Conservation (phyloP, 2,888 invertebrate species). For the Dolichopus griseipennis region DNA sequence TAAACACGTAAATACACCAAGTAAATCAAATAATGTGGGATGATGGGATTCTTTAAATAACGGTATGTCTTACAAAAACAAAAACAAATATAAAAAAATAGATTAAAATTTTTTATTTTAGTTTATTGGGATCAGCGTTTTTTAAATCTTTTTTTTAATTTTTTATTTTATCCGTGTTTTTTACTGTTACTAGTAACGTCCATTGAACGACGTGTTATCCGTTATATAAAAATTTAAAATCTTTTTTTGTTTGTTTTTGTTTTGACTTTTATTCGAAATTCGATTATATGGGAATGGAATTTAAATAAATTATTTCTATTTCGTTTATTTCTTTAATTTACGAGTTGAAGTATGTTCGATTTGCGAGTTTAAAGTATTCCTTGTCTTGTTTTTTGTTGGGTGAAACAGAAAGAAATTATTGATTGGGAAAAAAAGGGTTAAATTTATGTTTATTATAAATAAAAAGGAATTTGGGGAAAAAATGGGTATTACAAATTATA, state of each 20-base stretch:
- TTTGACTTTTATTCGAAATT: background rate
- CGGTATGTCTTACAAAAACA: background rate
- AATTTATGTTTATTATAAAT: too few species aligned
- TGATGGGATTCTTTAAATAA: too few species aligned
- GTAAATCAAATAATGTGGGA: too few species aligned
- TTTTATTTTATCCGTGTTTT: too few species aligned
- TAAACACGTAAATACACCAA: too few species aligned
- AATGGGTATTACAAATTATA: too few species aligned
- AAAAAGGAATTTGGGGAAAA: too few species aligned
- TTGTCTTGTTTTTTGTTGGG: too few species aligned
- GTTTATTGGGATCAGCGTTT: background rate
- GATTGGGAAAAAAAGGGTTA: background rate
- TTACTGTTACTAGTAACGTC: too few species aligned
- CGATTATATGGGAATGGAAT: slow-evolving; percentile 1
- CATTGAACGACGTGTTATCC: background rate
- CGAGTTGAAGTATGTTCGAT: too few species aligned
- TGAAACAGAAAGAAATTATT: background rate
- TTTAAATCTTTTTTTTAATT: background rate
- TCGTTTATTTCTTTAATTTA: background rate
- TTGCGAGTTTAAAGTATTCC: too few species aligned
- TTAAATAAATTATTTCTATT: background rate
- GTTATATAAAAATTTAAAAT: background rate
- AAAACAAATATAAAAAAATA: background rate
- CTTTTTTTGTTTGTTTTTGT: background rate
- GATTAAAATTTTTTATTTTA: background rate